phyloP scores from a whole-genome alignment of 2,888 invertebrate genomes.

The Phanerotoma sp. region DNA sequence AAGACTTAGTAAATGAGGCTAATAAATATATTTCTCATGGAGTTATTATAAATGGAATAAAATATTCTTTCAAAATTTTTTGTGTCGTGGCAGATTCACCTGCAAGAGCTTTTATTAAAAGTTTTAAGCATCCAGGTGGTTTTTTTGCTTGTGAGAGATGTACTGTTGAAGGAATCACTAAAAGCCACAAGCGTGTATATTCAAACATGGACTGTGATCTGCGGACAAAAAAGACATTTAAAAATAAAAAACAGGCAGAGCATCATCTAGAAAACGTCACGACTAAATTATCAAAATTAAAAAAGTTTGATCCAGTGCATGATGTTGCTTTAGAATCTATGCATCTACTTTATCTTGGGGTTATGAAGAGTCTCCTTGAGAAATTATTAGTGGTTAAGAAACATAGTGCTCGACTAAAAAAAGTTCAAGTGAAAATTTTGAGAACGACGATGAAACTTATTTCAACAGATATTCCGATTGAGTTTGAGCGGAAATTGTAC shows the following conservation, averaged over 20 bases:
- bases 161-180: neutral
- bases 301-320: conserved; percentile 29
- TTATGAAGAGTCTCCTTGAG: conserved; percentile 13
- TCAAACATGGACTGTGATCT: conserved; percentile 14
- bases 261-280: conserved; percentile 26
- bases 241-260: conserved; percentile 19
- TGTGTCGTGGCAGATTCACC: conserved; percentile 17
- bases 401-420: neutral
- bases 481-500: conserved; percentile 35
- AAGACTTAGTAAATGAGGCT: conserved; percentile 18
- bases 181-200: conserved; percentile 8
- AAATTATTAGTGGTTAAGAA: conserved; percentile 5
- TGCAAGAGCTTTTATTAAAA: conserved; percentile 21
- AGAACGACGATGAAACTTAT: conserved; percentile 16
- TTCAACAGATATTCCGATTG: conserved; percentile 27
- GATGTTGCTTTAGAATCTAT: conserved; percentile 30
- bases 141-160: conserved; percentile 17
- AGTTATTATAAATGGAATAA: conserved; percentile 2
- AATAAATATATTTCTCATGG: conserved; percentile 13
- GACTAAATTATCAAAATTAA: conserved; percentile 26
- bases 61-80: conserved; percentile 7
- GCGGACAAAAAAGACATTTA: conserved; percentile 31
- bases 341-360: conserved; percentile 31
- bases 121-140: conserved; percentile 16
- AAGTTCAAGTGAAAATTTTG: conserved; percentile 4